A percentile compares a stretch with the other conserved stretches of the same genome.
Evolutionary conservation across 2,113 vertebrate genomes (phyloP).

Genomic region (Apistogramma diplotaenia): DNA sequence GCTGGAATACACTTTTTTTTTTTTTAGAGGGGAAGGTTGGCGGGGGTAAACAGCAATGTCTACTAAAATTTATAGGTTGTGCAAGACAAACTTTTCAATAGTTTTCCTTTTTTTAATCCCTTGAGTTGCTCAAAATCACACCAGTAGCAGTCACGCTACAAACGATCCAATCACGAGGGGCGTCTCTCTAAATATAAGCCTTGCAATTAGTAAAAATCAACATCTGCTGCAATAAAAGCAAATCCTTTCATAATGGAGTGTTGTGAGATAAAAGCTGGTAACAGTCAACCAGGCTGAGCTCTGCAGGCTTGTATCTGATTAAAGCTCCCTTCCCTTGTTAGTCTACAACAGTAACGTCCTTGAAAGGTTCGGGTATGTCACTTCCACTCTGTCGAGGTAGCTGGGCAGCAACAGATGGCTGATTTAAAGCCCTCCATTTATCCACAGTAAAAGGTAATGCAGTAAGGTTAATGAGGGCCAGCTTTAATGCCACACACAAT

Average conservation of each 20-base stretch:
- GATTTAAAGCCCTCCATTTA: constrained; percentile 55
- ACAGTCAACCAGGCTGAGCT: not conserved
- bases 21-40: not conserved
- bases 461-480: constrained; percentile 72
- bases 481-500: constrained; percentile 60
- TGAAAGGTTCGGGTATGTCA: constrained; percentile 32
- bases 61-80: not conserved
- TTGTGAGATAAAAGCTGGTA: not conserved
- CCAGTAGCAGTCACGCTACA: not conserved
- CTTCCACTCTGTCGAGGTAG: constrained; percentile 17
- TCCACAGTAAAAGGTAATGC: constrained; percentile 67
- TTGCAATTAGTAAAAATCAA: not conserved
- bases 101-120: not conserved
- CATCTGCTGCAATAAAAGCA: not conserved
- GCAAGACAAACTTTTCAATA: constrained; percentile 14
- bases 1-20: not conserved
- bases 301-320: not conserved
- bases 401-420: constrained; percentile 65
- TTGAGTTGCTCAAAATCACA: not conserved
- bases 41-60: not conserved
- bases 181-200: not conserved
- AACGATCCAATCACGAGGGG: not conserved
- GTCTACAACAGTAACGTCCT: constrained; percentile 24
- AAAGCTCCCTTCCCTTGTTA: not conserved
- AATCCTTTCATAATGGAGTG: not conserved